phyloP scores from a whole-genome alignment of 2,113 vertebrate species.

The Hiodon tergisus region DNA sequence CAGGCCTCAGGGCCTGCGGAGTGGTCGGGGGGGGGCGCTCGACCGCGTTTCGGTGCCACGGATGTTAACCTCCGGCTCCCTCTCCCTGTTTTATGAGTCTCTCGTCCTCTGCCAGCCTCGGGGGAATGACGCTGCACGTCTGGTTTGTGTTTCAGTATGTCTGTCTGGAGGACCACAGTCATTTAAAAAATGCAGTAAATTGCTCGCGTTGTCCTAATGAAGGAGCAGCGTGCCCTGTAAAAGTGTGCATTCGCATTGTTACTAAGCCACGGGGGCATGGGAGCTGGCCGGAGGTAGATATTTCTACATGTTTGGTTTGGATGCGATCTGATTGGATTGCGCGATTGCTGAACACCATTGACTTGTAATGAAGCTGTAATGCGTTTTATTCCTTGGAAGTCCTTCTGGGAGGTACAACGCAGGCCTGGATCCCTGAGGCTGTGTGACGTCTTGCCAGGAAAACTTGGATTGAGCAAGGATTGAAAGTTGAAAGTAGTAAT shows the following conservation, averaged over 20 bases:
- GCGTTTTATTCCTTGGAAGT: background rate
- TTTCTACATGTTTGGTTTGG: constrained; percentile 7
- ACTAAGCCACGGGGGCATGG: too few relatives aligned
- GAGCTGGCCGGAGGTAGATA: background rate
- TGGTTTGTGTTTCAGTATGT: constrained; percentile 66
- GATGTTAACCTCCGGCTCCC: constrained; percentile 63
- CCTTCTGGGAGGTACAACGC: background rate
- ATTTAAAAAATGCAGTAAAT: background rate
- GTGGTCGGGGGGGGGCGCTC: constrained; percentile 74
- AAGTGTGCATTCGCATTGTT: background rate
- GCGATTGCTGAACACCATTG: background rate
- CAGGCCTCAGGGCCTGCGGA: constrained; percentile 39
- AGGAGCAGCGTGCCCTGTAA: background rate
- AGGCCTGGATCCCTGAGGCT: background rate
- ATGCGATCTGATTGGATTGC: background rate
- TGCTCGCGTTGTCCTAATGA: background rate
- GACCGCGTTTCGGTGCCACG: constrained; percentile 75
- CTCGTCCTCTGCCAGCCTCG: constrained; percentile 63
- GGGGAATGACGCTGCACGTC: constrained; percentile 60
- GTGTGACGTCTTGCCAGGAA: constrained; percentile 8
- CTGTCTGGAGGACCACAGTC: background rate
- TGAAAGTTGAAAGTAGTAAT: background rate
- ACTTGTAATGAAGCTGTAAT: background rate
- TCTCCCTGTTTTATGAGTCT: background rate
- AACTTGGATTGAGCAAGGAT: background rate